Evolutionary conservation across 1,140 invertebrate genomes (phyloP).

Genomic region (Drosophila grimshawi): DNA sequence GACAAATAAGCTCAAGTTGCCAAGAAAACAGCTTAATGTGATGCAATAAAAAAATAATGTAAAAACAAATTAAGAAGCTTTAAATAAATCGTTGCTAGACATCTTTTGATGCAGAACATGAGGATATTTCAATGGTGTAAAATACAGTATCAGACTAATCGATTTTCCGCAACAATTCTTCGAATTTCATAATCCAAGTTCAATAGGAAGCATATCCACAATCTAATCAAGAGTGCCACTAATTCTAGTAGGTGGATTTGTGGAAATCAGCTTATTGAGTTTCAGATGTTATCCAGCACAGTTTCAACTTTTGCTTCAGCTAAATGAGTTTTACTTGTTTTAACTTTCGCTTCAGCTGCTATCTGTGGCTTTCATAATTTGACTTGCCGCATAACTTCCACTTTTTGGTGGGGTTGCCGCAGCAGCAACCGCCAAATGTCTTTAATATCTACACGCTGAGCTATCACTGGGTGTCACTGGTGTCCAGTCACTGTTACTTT

Average conservation of each 20-base stretch:
- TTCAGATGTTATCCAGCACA: neutral
- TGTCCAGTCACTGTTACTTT: slow-evolving; percentile 32
- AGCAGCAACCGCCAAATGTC: neutral
- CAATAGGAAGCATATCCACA: too few relatives aligned
- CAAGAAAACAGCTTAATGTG: slow-evolving; percentile 20
- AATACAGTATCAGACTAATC: too few relatives aligned
- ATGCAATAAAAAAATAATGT: neutral
- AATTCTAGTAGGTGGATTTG: too few relatives aligned
- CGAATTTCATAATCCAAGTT: too few relatives aligned
- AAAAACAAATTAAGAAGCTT: neutral
- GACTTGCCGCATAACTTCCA: slow-evolving; percentile 33
- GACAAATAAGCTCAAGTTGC: slow-evolving; percentile 12
- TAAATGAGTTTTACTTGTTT: neutral
- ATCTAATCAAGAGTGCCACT: too few relatives aligned
- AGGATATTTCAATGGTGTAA: too few relatives aligned
- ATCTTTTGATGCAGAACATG: neutral
- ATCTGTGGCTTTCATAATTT: slow-evolving; percentile 28
- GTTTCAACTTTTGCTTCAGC: neutral
- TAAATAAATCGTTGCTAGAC: slow-evolving; percentile 1
- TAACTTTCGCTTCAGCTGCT: neutral
- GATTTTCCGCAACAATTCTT: too few relatives aligned
- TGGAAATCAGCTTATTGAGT: neutral
- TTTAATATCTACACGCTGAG: slow-evolving; percentile 41
- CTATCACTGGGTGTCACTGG: slow-evolving; percentile 43
- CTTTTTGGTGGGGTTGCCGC: slow-evolving; percentile 14